Evolutionary conservation across 2,888 invertebrate genomes (phyloP).

Genomic region (Dastarcus helophoroides): DNA sequence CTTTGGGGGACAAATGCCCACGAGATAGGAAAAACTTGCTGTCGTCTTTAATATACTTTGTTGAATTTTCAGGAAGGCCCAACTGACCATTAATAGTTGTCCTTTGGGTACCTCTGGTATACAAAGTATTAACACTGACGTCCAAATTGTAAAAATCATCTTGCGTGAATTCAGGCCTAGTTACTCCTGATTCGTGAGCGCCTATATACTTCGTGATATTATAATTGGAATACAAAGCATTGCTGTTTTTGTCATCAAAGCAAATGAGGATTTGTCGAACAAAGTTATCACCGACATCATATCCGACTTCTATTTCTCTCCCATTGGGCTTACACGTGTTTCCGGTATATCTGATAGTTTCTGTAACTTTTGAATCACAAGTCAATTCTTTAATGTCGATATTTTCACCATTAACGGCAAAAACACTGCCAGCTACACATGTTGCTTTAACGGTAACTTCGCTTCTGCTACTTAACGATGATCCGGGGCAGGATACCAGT

Average conservation of each 20-base stretch:
- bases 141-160: conserved; percentile 39
- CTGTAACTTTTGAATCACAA: conserved; percentile 6
- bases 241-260: conserved; percentile 40
- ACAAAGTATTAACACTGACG: conserved; percentile 20
- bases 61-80: conserved; percentile 2
- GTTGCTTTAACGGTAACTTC: conserved; percentile 1
- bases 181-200: conserved; percentile 40
- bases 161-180: conserved; percentile 38
- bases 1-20: conserved; percentile 47
- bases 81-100: conserved; percentile 8
- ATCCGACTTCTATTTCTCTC: conserved; percentile 39
- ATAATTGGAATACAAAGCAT: conserved; percentile 44
- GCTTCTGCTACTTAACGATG: too few species aligned
- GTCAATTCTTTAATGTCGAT: conserved; percentile 5
- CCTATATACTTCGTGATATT: too few species aligned
- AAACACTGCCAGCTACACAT: conserved; percentile 6
- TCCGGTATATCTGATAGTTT: conserved; percentile 34
- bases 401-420: conserved; percentile 5
- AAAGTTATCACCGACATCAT: conserved; percentile 38
- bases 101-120: conserved; percentile 21
- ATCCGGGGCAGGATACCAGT: too few species aligned
- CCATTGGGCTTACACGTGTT: conserved; percentile 37
- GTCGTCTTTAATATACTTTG: conserved; percentile 36
- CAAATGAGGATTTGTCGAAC: conserved; percentile 43
- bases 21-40: conserved; percentile 36